Evolutionary conservation across 2,797 vertebrate genomes (phyloP).

Genomic region (Pagetopsis macropterus): DNA sequence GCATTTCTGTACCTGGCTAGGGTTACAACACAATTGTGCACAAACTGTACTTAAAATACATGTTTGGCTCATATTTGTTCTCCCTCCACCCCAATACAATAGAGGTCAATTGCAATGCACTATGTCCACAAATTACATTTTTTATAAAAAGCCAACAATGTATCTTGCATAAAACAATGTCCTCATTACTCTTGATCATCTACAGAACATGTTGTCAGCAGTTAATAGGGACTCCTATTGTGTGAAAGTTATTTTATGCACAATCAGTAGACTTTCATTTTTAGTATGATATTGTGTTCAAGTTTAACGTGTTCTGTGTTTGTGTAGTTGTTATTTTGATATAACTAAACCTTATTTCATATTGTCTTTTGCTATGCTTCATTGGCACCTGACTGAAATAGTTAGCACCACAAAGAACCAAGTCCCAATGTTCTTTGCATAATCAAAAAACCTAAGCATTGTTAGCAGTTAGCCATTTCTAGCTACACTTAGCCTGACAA

Average conservation of each 20-base stretch:
- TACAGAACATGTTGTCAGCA: neutral
- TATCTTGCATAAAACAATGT: neutral
- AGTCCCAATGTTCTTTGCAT: neutral
- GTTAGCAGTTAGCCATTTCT: neutral
- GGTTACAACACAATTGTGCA: too few species aligned
- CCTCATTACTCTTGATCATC: neutral
- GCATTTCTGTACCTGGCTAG: neutral
- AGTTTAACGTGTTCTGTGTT: neutral
- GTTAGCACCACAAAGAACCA: neutral
- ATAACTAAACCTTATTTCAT: neutral
- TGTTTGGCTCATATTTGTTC: neutral
- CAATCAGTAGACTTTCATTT: neutral
- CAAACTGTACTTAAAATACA: too few species aligned
- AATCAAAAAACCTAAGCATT: too few species aligned
- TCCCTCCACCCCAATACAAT: conserved; percentile 1
- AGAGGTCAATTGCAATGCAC: neutral
- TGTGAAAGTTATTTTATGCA: neutral
- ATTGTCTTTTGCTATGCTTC: neutral
- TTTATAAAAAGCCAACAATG: neutral
- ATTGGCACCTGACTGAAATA: neutral
- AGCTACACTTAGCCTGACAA: neutral
- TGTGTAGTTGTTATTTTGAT: neutral
- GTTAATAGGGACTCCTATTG: neutral
- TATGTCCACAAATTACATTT: neutral
- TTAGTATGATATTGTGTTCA: neutral